A percentile compares a stretch with the other conserved stretches of the same genome.
Evolutionary conservation across 1,140 invertebrate genomes (phyloP).

Genomic region (Hycleus cichorii): DNA sequence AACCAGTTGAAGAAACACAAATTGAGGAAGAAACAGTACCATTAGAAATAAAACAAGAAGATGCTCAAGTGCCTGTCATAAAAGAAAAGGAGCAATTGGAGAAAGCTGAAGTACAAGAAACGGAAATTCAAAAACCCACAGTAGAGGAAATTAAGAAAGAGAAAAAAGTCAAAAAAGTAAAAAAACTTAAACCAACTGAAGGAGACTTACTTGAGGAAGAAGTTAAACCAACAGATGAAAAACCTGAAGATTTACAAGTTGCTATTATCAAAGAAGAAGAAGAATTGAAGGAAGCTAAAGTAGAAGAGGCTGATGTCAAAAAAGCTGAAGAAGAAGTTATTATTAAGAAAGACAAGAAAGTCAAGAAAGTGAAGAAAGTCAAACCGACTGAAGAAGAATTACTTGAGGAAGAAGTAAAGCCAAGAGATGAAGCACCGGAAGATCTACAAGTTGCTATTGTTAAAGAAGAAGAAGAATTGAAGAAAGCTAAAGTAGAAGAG

Average conservation of each 20-base stretch:
- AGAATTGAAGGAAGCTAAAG: conserved; percentile 25
- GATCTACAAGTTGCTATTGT: too few species aligned
- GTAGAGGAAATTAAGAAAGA: conserved; percentile 24
- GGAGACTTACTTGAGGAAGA: conserved; percentile 13
- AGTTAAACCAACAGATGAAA: conserved; percentile 1
- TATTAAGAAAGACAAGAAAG: too few species aligned
- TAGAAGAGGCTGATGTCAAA: neutral
- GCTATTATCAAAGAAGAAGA: too few species aligned
- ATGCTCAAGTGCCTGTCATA: neutral
- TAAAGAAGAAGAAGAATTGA: too few species aligned
- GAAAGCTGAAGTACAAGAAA: conserved; percentile 20
- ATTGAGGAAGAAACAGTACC: conserved; percentile 9
- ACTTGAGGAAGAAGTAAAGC: conserved; percentile 1
- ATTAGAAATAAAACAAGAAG: conserved; percentile 2
- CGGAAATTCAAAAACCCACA: conserved; percentile 13
- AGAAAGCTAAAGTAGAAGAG: too few species aligned
- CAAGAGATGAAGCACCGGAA: too few species aligned
- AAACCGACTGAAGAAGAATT: conserved; percentile 10
- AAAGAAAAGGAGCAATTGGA: conserved; percentile 16
- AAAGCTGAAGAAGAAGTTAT: too few species aligned
- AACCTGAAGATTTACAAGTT: neutral
- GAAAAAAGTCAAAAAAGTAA: conserved; percentile 18
- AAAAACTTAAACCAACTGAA: conserved; percentile 19
- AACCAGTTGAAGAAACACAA: conserved; percentile 8
- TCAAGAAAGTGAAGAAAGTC: too few species aligned